Evolutionary conservation across 1,140 invertebrate species (phyloP), one percentile per base, ranked within the genome.

Genomic region (Wasmannia auropunctata): DNA sequence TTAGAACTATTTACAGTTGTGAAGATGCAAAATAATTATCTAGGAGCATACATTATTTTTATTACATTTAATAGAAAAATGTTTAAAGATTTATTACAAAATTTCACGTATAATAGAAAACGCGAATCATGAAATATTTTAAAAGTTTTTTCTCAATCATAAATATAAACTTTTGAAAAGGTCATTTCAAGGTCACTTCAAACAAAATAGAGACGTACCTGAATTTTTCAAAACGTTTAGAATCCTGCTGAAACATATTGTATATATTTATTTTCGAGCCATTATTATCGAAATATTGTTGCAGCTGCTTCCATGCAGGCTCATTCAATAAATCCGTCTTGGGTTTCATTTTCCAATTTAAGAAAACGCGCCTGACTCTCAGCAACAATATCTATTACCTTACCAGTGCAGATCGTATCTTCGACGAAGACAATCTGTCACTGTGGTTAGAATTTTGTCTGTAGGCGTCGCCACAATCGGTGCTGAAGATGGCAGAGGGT

Each of bases 161-260:
- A 3, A 76, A 14, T 11, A 70, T n/a, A n/a, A n/a, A 54, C 43
- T 28, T 85, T 86, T 16, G n/a, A 7, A 76, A 91, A 93, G 93
- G 93, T 94, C 93, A 91, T 10, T 4, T 85, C 85, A 94, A 94
- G 93, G 93, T 94, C 91, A 75, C 62, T 75, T 67, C 87, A 91
- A 60, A 28, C 58, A 40, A 11, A 63, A 25, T 40, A 51, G 87
- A 90, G 70, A 89, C 90, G 90, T 95, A 98, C 98, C 97, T 98
- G 94, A 96, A 98, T 93, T 98, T 98, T 37, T 97, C 95, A 92
- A 98, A 98, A 43, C 98, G 96, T 49, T 97, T 94, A 0, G 97
- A 93, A 95, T 99, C 97, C 88, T 97, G 94, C 86, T 97, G 95
- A 90, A 99, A 98, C 67, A 98, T 93, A 87, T 98, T 95, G 84